Evolutionary conservation across 1,140 invertebrate species (phyloP).

Genomic region (Lanistes nyassanus): DNA sequence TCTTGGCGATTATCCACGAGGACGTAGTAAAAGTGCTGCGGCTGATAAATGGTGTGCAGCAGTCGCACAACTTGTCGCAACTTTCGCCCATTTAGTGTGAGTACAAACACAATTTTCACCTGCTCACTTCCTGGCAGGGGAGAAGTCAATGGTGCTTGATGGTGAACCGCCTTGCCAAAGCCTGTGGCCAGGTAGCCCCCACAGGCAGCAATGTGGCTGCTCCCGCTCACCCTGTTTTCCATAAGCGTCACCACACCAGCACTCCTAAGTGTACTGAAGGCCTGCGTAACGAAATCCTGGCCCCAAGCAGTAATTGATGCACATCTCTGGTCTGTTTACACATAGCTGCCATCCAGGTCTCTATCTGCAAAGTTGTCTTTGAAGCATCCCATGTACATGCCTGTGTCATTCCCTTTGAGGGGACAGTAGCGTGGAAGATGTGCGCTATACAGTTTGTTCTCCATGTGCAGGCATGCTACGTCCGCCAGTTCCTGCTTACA

Average conservation of each 20-base stretch:
- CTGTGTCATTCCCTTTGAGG: slow-evolving; percentile 64
- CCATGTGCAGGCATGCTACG: slow-evolving; percentile 82
- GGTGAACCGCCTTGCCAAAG: slow-evolving; percentile 66
- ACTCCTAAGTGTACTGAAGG: slow-evolving; percentile 89
- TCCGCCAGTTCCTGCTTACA: slow-evolving; percentile 90
- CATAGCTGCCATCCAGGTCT: slow-evolving; percentile 81
- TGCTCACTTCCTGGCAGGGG: slow-evolving; percentile 2
- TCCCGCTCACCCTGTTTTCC: slow-evolving; percentile 43
- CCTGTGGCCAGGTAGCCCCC: slow-evolving; percentile 91
- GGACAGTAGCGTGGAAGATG: slow-evolving; percentile 82
- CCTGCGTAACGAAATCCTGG: slow-evolving; percentile 89
- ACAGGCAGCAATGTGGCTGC: slow-evolving; percentile 72
- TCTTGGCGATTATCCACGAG: slow-evolving; percentile 97
- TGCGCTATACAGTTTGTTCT: slow-evolving; percentile 80
- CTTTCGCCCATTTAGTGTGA: slow-evolving; percentile 95
- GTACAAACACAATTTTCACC: slow-evolving; percentile 86
- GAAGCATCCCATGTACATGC: slow-evolving; percentile 85
- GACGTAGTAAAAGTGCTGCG: slow-evolving; percentile 94
- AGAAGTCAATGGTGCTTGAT: slow-evolving; percentile 30
- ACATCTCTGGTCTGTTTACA: slow-evolving; percentile 79
- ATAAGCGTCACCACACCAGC: slow-evolving; percentile 85
- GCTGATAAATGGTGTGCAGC: slow-evolving; percentile 88
- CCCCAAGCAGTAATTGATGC: slow-evolving; percentile 87
- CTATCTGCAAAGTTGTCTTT: slow-evolving; percentile 83
- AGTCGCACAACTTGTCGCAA: slow-evolving; percentile 91